Evolutionary conservation across 2,797 vertebrate species (phyloP).

Genomic region (Amblyopsis hoosieri): DNA sequence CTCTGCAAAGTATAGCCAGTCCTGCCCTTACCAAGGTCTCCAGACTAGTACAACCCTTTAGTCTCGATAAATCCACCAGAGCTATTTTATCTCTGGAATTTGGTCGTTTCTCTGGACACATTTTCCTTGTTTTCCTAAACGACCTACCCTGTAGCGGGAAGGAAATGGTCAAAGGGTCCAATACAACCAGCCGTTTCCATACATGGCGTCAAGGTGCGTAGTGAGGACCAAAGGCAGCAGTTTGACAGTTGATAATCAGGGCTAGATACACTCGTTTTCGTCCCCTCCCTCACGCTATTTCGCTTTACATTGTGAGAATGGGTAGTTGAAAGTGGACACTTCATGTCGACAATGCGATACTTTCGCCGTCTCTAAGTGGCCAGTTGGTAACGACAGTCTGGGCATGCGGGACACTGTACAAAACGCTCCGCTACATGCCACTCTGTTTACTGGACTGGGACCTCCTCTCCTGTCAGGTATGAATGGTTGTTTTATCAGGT

Average conservation of each 20-base stretch:
- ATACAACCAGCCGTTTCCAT: too few relatives aligned
- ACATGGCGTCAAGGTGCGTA: too few relatives aligned
- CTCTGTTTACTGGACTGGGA: slow-evolving; percentile 44
- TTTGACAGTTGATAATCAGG: neutral
- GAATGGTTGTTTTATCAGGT: slow-evolving; percentile 79
- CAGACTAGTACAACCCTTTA: slow-evolving; percentile 21
- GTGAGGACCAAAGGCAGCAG: neutral
- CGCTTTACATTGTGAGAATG: neutral
- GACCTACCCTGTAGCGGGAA: too few relatives aligned
- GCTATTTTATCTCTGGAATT: slow-evolving; percentile 37
- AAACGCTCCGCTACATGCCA: slow-evolving; percentile 21
- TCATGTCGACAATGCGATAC: neutral
- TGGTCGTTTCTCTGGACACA: slow-evolving; percentile 6
- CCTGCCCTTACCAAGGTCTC: slow-evolving; percentile 23
- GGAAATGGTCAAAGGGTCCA: too few relatives aligned
- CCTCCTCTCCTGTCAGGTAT: slow-evolving; percentile 52
- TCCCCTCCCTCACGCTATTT: neutral
- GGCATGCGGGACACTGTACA: slow-evolving; percentile 53
- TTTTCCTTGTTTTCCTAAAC: too few relatives aligned
- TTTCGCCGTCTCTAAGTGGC: neutral
- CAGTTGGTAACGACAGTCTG: slow-evolving; percentile 35
- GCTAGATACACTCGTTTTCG: neutral
- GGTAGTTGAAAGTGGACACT: neutral
- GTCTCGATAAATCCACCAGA: too few relatives aligned
- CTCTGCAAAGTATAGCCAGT: slow-evolving; percentile 22